Base-by-base conservation (phyloP, 2,888 invertebrate genomes). In the Scelioninae gen. 2 region DNA sequence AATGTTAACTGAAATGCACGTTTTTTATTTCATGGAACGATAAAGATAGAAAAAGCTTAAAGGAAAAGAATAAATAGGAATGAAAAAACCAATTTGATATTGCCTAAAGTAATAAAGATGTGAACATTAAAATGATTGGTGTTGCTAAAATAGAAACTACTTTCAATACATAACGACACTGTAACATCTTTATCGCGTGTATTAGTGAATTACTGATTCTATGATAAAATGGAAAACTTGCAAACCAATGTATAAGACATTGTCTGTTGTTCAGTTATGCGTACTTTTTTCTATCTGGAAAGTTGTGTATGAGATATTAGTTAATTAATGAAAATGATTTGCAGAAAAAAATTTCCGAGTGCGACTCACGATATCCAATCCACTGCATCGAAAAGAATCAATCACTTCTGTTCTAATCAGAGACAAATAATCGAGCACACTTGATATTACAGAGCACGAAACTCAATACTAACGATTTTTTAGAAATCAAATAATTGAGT, bases 401-500 rank as follows among this genome's bases (percentile, higher is more conserved):
- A 37, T 37, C 37, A 37, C 2, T 37, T 37, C 2, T 13, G 13
- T 37, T 13, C 4, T 2, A n/a, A 11, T 11, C 11, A 13, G 7
- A 37, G 13, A 37, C 13, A 13, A 37, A 5, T 37, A 11, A 5
- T 4, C 5, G 22, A 22, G 22, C 2, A 5, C 2, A 22, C 22
- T 22, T 5, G 22, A 22, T 22, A 22, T 22, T 22, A 22, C 5
- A 11, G 11, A 37, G 37, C n/a, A 3, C 37, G 13, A 13, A 37
- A 37, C 37, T 37, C 37, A 7, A 37, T 37, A 37, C 2, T 13
- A 11, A 13, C 2, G 13, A 13, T 18, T 41, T 41, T 41, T 41
- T 41, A 41, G 41, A 41, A 41, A 41, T 41, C 41, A 41, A 18
- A 41, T 41, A 22, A 45, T 19, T 22, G 19, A 45, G 37, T 3